phyloP scores from a whole-genome alignment of 2,797 vertebrate species.

The Toxotes lorentzi region DNA sequence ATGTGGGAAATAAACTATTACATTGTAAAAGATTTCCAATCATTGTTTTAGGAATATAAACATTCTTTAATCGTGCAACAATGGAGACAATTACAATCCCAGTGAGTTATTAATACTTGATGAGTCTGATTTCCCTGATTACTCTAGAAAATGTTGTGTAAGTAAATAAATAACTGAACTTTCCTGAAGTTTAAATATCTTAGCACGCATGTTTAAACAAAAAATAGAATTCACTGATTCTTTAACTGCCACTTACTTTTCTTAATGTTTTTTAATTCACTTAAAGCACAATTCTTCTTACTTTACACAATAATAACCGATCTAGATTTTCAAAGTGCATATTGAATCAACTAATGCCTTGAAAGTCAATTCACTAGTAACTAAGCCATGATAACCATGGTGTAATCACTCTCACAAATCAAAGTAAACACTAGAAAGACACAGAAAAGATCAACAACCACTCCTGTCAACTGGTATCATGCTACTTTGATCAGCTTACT shows the following conservation, averaged over 20 bases:
- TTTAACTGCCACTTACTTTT: background rate
- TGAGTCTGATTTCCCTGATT: background rate
- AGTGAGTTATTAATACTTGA: background rate
- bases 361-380: background rate
- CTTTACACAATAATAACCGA: background rate
- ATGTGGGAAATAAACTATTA: background rate
- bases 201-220: background rate
- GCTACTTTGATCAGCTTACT: background rate
- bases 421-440: background rate
- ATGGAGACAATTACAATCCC: background rate
- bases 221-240: background rate
- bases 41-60: background rate
- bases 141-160: background rate
- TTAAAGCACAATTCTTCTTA: background rate
- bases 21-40: background rate
- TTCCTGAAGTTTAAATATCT: background rate
- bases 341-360: background rate
- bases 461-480: background rate
- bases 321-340: background rate
- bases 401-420: background rate
- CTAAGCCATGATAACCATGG: background rate
- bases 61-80: background rate
- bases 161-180: background rate
- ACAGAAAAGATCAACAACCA: slow-evolving; percentile 10
- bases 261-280: background rate